A percentile compares a stretch with the other conserved stretches of the same genome.
These are phyloP conservation scores for Sebastes variabilis DNA, from an alignment of 2,797 vertebrate genomes.

Conservation along the genomic window DNA sequence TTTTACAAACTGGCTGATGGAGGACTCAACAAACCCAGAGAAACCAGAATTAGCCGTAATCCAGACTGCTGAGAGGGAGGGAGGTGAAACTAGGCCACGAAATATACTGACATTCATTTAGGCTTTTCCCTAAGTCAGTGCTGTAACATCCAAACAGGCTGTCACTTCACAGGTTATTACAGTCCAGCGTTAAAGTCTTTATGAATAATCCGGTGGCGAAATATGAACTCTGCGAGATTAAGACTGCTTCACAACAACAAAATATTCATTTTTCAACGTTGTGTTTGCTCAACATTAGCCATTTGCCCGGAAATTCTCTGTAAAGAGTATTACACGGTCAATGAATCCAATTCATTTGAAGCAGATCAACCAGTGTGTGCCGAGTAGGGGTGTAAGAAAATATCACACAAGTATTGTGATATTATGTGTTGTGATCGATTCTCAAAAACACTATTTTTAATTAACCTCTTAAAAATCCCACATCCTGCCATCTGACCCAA, in stretches of 20 bases:
- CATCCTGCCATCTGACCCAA: too few relatives aligned
- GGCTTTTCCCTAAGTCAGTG: background rate
- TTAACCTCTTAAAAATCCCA: too few relatives aligned
- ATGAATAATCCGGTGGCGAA: conserved; percentile 45
- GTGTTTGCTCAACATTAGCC: conserved; percentile 6
- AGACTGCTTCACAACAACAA: conserved; percentile 18
- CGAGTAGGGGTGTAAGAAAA: too few relatives aligned
- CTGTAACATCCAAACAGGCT: conserved; percentile 7
- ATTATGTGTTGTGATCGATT: too few relatives aligned
- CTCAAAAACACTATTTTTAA: too few relatives aligned
- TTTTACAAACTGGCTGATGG: conserved; percentile 28
- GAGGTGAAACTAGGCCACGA: conserved; percentile 42
- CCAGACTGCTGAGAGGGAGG: conserved; percentile 29
- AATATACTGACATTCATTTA: conserved; percentile 27
- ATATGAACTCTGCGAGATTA: conserved; percentile 47
- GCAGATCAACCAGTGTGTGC: background rate
- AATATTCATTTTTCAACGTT: background rate
- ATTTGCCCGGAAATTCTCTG: conserved; percentile 11
- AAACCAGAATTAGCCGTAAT: conserved; percentile 57
- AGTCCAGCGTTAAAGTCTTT: conserved; percentile 44
- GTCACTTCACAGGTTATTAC: conserved; percentile 24
- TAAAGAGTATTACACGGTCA: conserved; percentile 36
- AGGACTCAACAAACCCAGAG: conserved; percentile 28
- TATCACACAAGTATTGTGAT: too few relatives aligned
- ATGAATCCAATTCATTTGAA: conserved; percentile 45